Evolutionary conservation across 2,888 invertebrate species (phyloP), one percentile per base, ranked within the genome.

Genomic region (Tipula unca): DNA sequence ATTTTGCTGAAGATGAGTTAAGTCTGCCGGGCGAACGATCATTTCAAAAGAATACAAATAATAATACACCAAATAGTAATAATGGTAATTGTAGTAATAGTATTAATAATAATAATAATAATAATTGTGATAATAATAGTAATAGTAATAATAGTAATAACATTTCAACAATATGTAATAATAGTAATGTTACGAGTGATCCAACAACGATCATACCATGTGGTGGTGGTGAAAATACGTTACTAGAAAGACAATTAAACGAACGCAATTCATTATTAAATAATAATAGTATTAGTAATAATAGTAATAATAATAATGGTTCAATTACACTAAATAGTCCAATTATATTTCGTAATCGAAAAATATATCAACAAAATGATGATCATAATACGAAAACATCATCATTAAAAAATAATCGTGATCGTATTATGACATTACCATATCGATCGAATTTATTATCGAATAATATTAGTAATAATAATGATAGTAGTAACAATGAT

Each of bases 1-100:
- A 96, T 89, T 96, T 96, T 89, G 96, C 96, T 85, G 96, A 96
- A 91, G 96, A 96, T 89, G 96, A 96, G 89, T 92, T 96, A 14
- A 95, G 93, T 87, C 89, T 93, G 87, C 92, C 92, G 0, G 93
- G 92, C 86, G 92, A 90, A 85, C 88, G 90, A 87, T 88, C 89
- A 25, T 90, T 90, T 87, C 89, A 89, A 86, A 91, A 90, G 88
- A 87, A 89, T 42, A 85, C 87, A 6, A 84, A 87, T 14, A 85
- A 86, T 17, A 85, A 83, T 48, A 29, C 54, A 54, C 20, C 20
- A 36, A 36, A 36, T 84, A 36, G 14, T 84, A 82, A 36, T 85
- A 87, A 32, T 36, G 85, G n/a, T 85, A 87, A 85, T 85, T 39
- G 35, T 39, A 86, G 85, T 36, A 87, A 86, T 87, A 85, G 32